A percentile compares a stretch with the other conserved stretches of the same genome.
Conservation (phyloP, 1,140 invertebrate genomes). For the Venturia canescens region DNA sequence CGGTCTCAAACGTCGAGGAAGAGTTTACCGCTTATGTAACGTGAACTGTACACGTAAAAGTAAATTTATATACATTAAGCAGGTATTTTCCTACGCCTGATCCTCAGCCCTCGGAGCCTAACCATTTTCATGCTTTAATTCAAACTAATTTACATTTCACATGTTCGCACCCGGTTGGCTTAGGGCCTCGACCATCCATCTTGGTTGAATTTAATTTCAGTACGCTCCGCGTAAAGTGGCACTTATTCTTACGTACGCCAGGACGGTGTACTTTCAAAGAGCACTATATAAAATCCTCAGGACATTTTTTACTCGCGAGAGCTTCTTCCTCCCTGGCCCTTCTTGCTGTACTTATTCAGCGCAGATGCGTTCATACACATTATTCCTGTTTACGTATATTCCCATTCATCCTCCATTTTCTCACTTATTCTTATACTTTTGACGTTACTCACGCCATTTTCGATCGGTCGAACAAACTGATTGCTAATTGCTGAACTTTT, state of each 20-base stretch:
- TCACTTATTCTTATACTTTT: no score
- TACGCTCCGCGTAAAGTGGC: conserved; percentile 55
- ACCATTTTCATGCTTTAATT: conserved; percentile 58
- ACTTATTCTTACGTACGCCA: conserved; percentile 62
- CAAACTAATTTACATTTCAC: conserved; percentile 65
- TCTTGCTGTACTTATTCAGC: background rate
- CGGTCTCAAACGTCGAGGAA: no score
- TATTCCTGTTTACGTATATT: conserved; percentile 38
- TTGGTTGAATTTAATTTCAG: conserved; percentile 68
- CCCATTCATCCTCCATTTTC: background rate
- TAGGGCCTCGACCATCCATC: conserved; percentile 58
- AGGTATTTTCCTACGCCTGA: conserved; percentile 31
- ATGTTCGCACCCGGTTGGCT: conserved; percentile 53
- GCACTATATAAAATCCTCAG: conserved; percentile 23
- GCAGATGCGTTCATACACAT: conserved; percentile 4
- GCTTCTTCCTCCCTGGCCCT: conserved; percentile 28
- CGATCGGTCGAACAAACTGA: no score
- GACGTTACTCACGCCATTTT: background rate
- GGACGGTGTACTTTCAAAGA: conserved; percentile 35
- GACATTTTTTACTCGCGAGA: background rate
- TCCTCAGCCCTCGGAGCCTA: background rate
- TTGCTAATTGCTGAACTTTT: no score
- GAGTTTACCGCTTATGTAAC: no score
- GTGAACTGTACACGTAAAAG: conserved; percentile 2
- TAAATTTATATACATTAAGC: conserved; percentile 59